phyloP scores from a whole-genome alignment of 2,888 invertebrate species.

The Iselma pallidipennis region DNA sequence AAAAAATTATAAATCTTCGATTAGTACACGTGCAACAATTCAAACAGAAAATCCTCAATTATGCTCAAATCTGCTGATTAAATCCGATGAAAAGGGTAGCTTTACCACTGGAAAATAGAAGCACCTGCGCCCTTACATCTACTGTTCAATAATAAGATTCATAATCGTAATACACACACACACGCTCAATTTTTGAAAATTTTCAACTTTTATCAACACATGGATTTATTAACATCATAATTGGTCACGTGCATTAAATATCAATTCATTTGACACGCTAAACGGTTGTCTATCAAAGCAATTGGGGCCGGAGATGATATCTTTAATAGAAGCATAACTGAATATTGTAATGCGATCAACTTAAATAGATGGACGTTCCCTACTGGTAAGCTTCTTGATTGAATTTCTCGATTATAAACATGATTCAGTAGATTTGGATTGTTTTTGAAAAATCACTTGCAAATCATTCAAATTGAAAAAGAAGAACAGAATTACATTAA shows the following conservation, averaged over 20 bases:
- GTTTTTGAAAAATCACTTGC: conserved; percentile 13
- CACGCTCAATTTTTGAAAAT: not conserved
- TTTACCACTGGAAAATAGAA: not conserved
- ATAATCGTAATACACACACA: too few relatives aligned
- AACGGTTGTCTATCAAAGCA: conserved; percentile 50
- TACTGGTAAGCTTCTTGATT: conserved; percentile 33
- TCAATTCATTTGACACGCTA: conserved; percentile 41
- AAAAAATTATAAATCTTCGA: not conserved
- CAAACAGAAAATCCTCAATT: not conserved
- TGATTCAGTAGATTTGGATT: conserved; percentile 14
- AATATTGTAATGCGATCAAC: conserved; percentile 53
- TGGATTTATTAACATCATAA: conserved; percentile 14
- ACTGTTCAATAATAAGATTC: too few relatives aligned
- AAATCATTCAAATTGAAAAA: conserved; percentile 18
- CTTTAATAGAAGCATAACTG: conserved; percentile 49
- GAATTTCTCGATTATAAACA: conserved; percentile 12
- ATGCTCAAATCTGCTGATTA: not conserved
- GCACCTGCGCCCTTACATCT: not conserved
- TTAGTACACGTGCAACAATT: conserved; percentile 1
- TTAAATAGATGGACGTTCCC: conserved; percentile 37
- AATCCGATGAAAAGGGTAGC: not conserved
- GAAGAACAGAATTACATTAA: conserved; percentile 14
- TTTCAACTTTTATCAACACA: not conserved
- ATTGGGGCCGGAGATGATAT: conserved; percentile 46
- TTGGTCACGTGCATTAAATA: conserved; percentile 31